Evolutionary conservation across 2,113 vertebrate species (phyloP).

Genomic region (Arvicanthis niloticus): DNA sequence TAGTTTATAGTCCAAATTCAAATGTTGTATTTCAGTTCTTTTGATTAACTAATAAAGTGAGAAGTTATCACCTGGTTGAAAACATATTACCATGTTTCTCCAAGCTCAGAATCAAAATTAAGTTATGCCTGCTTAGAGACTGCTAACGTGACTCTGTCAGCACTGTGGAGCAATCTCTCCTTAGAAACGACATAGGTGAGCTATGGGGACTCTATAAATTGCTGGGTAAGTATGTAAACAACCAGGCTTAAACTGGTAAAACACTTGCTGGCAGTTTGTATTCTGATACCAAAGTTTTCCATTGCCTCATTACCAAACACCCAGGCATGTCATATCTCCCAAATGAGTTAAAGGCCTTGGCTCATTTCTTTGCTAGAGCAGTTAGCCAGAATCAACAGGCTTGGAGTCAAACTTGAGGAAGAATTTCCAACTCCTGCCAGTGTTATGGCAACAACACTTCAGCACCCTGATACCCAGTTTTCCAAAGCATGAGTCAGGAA

Average conservation of each 20-base stretch:
- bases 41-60: background rate
- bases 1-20: background rate
- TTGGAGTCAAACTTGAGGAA: slow-evolving; percentile 2
- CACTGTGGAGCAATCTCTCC: background rate
- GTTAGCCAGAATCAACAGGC: slow-evolving; percentile 66
- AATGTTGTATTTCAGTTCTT: background rate
- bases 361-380: background rate
- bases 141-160: background rate
- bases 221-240: slow-evolving; percentile 51
- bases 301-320: slow-evolving; percentile 55
- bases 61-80: background rate
- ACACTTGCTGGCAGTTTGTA: slow-evolving; percentile 1
- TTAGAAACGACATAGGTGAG: background rate
- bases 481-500: slow-evolving; percentile 54
- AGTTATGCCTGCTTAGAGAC: background rate
- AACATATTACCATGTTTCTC: background rate
- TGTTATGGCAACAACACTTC: background rate
- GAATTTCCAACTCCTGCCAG: slow-evolving; percentile 67
- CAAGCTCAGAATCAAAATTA: background rate
- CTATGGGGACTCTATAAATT: slow-evolving; percentile 14
- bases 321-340: slow-evolving; percentile 29
- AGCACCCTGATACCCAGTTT: slow-evolving; percentile 4
- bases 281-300: slow-evolving; percentile 53
- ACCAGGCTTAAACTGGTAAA: slow-evolving; percentile 32
- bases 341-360: slow-evolving; percentile 56